A percentile compares a stretch with the other conserved stretches of the same genome.
These are phyloP conservation scores for Gallinago solitaria DNA, from an alignment of 2,797 vertebrate genomes.

Conservation along the genomic window DNA sequence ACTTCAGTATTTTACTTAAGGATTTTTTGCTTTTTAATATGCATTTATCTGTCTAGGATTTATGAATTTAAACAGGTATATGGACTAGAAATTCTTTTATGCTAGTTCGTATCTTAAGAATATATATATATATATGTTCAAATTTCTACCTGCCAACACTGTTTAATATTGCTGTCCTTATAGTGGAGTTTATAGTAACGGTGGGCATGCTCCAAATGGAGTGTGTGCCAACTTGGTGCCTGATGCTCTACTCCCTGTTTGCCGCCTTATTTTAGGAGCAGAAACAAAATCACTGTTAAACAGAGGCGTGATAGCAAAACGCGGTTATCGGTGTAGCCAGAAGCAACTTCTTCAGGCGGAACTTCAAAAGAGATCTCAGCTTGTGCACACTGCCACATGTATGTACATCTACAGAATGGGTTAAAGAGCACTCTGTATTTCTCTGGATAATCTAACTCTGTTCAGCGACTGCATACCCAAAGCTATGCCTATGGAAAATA, in stretches of 20 bases:
- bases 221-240: background rate
- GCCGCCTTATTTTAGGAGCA: background rate
- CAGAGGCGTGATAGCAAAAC: background rate
- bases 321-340: background rate
- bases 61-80: background rate
- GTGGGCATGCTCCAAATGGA: background rate
- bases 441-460: background rate
- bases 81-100: conserved; percentile 19
- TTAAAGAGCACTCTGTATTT: background rate
- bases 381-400: background rate
- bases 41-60: background rate
- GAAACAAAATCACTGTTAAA: conserved; percentile 8
- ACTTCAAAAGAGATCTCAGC: background rate
- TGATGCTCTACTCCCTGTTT: background rate
- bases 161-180: background rate
- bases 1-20: conserved; percentile 9
- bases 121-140: background rate
- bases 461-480: background rate
- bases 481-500: conserved; percentile 8
- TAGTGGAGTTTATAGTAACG: background rate
- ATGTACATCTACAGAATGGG: background rate
- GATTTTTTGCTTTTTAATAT: conserved; percentile 43
- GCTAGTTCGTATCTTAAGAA: conserved; percentile 17
- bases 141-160: background rate
- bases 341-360: background rate